Conservation (phyloP, 2,888 invertebrate species). For the Archips xylosteana region DNA sequence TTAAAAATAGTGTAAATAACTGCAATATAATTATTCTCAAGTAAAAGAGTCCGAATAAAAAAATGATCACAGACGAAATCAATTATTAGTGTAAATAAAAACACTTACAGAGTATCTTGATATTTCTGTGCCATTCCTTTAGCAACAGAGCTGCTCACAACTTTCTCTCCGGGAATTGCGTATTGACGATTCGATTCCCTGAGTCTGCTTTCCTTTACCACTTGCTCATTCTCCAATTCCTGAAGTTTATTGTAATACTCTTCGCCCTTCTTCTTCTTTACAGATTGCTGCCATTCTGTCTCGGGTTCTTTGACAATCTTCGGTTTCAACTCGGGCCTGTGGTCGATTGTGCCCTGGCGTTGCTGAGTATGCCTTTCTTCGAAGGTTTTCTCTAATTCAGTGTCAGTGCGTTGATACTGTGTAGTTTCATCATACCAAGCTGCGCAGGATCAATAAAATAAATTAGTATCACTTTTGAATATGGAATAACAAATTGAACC, state of each 20-base stretch:
- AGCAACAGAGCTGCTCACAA: slow-evolving; percentile 90
- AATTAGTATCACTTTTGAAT: slow-evolving; percentile 46
- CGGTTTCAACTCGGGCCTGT: slow-evolving; percentile 87
- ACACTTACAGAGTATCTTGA: slow-evolving; percentile 93
- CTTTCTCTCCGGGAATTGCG: slow-evolving; percentile 93
- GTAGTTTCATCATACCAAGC: slow-evolving; percentile 98
- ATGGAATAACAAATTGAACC: slow-evolving; percentile 43
- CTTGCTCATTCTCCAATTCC: slow-evolving; percentile 93
- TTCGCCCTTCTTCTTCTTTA: slow-evolving; percentile 92
- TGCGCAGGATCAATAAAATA: slow-evolving; percentile 57
- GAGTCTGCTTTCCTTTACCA: slow-evolving; percentile 92
- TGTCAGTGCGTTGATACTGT: slow-evolving; percentile 93
- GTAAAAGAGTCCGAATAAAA: background rate
- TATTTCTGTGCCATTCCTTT: slow-evolving; percentile 96
- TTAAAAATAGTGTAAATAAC: background rate
- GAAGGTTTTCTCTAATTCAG: slow-evolving; percentile 94
- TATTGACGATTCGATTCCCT: slow-evolving; percentile 93
- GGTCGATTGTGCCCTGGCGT: slow-evolving; percentile 87
- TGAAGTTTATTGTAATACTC: slow-evolving; percentile 94
- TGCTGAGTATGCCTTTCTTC: slow-evolving; percentile 92
- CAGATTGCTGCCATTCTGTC: slow-evolving; percentile 94
- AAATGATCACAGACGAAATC: background rate
- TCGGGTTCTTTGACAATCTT: slow-evolving; percentile 90
- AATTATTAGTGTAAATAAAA: slow-evolving; percentile 1
- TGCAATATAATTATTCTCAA: slow-evolving; percentile 5